Evolutionary conservation across 2,888 invertebrate species (phyloP).

Genomic region (Andricus quercusramuli): DNA sequence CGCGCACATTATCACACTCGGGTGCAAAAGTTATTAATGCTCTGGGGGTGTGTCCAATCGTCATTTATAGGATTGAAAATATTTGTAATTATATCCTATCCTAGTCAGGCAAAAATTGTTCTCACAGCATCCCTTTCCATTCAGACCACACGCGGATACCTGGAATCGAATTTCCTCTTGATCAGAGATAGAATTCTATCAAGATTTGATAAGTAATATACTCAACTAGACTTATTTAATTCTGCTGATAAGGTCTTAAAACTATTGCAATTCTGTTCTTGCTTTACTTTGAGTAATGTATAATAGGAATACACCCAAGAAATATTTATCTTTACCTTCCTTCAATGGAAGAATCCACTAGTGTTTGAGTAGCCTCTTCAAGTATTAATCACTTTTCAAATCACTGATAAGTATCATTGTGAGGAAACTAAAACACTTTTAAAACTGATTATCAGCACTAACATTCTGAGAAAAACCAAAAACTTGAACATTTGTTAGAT

Average conservation of each 20-base stretch:
- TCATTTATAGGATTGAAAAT: constrained; percentile 4
- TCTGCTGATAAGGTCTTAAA: no score
- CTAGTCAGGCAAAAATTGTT: constrained; percentile 10
- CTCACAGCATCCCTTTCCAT: constrained; percentile 1
- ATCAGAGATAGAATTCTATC: constrained; percentile 4
- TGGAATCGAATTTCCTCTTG: not conserved
- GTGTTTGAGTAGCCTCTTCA: not conserved
- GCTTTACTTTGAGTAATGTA: not conserved
- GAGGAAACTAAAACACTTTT: not conserved
- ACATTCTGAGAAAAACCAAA: not conserved
- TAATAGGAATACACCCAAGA: not conserved
- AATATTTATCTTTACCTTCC: not conserved
- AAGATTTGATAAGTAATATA: constrained; percentile 12
- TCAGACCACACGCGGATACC: not conserved
- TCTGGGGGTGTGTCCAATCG: constrained; percentile 17
- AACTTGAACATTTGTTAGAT: not conserved
- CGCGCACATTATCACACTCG: not conserved
- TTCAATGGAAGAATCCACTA: constrained; percentile 13
- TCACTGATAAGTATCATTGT: constrained; percentile 8
- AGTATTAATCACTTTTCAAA: not conserved
- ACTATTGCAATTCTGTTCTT: no score
- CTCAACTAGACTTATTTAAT: not conserved
- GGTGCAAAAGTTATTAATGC: constrained; percentile 23
- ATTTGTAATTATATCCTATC: constrained; percentile 29
- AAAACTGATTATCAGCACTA: not conserved